These are phyloP conservation scores for Clanis bilineata DNA, from an alignment of 2,888 invertebrate species.

Conservation along the genomic window DNA sequence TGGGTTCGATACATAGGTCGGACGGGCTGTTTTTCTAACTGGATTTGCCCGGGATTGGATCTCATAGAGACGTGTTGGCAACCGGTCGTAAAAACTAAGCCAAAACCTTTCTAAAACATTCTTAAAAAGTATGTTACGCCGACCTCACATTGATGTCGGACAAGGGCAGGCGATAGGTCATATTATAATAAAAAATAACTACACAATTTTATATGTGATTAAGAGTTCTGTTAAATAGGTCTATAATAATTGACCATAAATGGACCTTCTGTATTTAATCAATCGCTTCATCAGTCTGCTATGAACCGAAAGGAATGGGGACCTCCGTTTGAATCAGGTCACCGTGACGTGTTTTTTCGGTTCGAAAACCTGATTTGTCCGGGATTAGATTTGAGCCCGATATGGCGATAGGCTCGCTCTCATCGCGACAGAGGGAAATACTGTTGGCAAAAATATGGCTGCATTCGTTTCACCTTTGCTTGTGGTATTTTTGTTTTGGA, in stretches of 20 bases:
- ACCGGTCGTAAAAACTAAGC: too few relatives aligned
- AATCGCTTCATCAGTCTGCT: not conserved
- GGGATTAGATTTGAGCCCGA: not conserved
- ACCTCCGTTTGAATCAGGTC: not conserved
- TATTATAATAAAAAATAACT: too few relatives aligned
- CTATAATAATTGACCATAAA: too few relatives aligned
- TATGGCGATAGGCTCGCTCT: not conserved
- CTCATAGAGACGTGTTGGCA: too few relatives aligned
- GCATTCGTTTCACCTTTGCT: not conserved
- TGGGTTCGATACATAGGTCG: too few relatives aligned
- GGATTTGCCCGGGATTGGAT: too few relatives aligned
- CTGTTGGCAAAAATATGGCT: not conserved
- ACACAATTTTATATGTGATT: too few relatives aligned
- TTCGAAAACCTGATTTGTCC: not conserved
- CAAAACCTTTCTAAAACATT: too few relatives aligned
- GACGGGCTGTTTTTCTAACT: too few relatives aligned
- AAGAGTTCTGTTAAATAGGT: not conserved
- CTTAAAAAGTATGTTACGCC: too few relatives aligned
- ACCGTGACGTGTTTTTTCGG: not conserved
- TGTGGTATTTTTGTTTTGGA: not conserved
- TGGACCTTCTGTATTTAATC: not conserved
- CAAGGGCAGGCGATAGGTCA: too few relatives aligned
- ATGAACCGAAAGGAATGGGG: not conserved
- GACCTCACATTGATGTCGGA: too few relatives aligned
- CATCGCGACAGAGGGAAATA: not conserved